Evolutionary conservation across 2,797 vertebrate species (phyloP).

Genomic region (Valencia hispanica): DNA sequence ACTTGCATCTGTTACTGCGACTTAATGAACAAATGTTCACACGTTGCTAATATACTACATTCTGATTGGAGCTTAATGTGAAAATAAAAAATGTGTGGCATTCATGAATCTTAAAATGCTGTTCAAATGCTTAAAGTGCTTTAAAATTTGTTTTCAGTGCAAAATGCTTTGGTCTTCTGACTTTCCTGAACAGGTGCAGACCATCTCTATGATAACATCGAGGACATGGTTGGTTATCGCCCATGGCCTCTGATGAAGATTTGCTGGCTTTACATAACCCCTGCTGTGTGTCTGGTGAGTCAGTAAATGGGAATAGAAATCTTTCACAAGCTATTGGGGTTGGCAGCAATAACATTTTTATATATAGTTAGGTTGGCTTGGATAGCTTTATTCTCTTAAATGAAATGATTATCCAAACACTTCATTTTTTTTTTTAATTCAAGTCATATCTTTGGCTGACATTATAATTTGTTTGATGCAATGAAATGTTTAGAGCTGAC

Average conservation of each 20-base stretch:
- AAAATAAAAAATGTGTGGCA: no score
- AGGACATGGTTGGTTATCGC: conserved; percentile 77
- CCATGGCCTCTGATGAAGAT: conserved; percentile 69
- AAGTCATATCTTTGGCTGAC: no score
- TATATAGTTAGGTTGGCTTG: not conserved
- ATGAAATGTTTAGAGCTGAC: not conserved
- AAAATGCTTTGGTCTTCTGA: not conserved
- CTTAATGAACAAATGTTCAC: not conserved
- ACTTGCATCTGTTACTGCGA: not conserved
- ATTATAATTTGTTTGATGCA: not conserved
- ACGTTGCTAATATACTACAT: not conserved
- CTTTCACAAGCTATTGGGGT: no score
- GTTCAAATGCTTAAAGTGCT: no score
- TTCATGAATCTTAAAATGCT: no score
- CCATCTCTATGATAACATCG: conserved; percentile 74
- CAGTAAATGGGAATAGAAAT: not conserved
- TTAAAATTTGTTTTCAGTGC: not conserved
- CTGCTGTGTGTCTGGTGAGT: conserved; percentile 73
- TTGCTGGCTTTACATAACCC: conserved; percentile 77
- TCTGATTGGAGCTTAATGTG: not conserved
- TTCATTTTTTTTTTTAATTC: no score
- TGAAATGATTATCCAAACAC: no score
- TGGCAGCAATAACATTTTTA: no score
- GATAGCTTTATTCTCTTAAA: no score
- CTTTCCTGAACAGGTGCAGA: conserved; percentile 63